Base-by-base conservation (phyloP, 2,797 vertebrate genomes). In the Ciconia nigra region DNA sequence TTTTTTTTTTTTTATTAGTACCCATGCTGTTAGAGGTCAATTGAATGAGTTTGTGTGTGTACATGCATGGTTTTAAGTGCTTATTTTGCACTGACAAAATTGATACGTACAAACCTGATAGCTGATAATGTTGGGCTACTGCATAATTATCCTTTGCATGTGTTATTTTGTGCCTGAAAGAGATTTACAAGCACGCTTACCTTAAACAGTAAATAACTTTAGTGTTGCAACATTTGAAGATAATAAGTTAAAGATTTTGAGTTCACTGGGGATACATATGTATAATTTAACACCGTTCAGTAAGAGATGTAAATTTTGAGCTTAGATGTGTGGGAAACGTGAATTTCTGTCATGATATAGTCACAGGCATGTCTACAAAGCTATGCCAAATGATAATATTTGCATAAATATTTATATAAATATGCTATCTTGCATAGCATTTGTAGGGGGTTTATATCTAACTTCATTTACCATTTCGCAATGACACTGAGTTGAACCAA, bases 351-450 rank as follows among this genome's bases (percentile, higher is more conserved):
- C n/a, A 15, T 91, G 83, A 44, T n/a, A 70, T 62, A 93, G 39
- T 77, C 66, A 63, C 25, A 41, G 33, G 31, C 72, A 49, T 73
- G 54, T 77, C 54, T 87, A 26, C 58, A 93, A 81, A 67, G 44
- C 39, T 58, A 49, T 91, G 65, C 65, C 80, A 93, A 58, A 88
- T 69, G 51, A 78, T 89, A 74, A 74, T 73, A 88, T 93, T 88
- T 88, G 65, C 76, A 91, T 88, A 91, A 84, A 85, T 85, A 76
- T 93, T 87, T 87, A 88, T 93, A 77, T 82, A 90, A 93, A 81
- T 84, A 81, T 72, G 59, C 79, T 67, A 35, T 67, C 65, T 87
- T 87, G 54, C 69, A 52, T 57, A 42, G 37, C 6, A 16, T 62
- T 84, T 80, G 46, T 77, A 81, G n/a, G n/a, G 49, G 31, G 4